Conservation (phyloP, 1,140 invertebrate species). For the Adelges cooleyi region DNA sequence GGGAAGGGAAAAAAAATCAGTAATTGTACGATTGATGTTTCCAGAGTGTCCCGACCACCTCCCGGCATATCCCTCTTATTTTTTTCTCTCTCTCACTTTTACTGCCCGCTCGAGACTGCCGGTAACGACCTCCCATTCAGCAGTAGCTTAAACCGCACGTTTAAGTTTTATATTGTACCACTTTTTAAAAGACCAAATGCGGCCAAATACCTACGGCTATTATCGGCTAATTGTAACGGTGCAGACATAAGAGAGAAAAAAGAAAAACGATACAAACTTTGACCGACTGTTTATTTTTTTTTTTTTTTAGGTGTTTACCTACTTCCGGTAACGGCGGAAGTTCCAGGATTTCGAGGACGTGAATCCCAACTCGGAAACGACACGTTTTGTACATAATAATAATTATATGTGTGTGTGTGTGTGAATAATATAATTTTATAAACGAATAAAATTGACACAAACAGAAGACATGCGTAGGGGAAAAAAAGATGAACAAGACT, state of each 20-base stretch:
- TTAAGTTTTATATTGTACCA: no score
- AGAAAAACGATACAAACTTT: no score
- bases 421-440: no score
- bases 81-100: not conserved
- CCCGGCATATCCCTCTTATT: not conserved
- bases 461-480: no score
- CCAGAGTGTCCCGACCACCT: not conserved
- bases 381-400: no score
- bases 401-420: no score
- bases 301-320: slow-evolving; percentile 8
- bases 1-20: not conserved
- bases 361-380: not conserved
- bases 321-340: not conserved
- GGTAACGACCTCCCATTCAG: slow-evolving; percentile 24
- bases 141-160: not conserved
- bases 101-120: slow-evolving; percentile 4
- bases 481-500: no score
- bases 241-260: not conserved
- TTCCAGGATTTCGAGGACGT: not conserved
- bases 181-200: no score
- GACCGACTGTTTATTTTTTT: not conserved
- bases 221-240: not conserved
- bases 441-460: no score
- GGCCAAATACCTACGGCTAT: no score
- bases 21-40: slow-evolving; percentile 3